These are phyloP conservation scores for Siniperca scherzeri DNA, from an alignment of 2,797 vertebrate genomes.

Conservation along the genomic window DNA sequence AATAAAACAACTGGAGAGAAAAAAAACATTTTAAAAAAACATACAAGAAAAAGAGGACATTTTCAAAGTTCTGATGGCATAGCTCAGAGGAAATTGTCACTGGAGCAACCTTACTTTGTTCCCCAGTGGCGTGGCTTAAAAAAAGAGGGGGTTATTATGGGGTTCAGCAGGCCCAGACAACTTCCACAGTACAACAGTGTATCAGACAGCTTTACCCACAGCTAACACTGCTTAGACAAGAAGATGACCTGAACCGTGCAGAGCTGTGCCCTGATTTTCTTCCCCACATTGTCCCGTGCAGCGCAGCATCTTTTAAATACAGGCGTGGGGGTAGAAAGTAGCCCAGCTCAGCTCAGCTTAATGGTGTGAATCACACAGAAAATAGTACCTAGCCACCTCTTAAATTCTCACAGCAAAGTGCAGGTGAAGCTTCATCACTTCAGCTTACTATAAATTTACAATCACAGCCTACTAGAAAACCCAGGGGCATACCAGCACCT, in stretches of 20 bases:
- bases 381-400: constrained; percentile 73
- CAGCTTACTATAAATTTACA: constrained; percentile 85
- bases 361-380: constrained; percentile 58
- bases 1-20: constrained; percentile 57
- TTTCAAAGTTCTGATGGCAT: constrained; percentile 83
- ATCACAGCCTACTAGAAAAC: constrained; percentile 86
- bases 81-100: constrained; percentile 84
- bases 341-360: constrained; percentile 53
- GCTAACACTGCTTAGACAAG: constrained; percentile 63
- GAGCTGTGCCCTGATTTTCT: constrained; percentile 45
- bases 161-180: constrained; percentile 73
- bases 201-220: constrained; percentile 87
- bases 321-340: neutral
- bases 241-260: constrained; percentile 54
- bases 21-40: constrained; percentile 16
- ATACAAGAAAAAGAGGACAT: constrained; percentile 62
- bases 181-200: constrained; percentile 63
- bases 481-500: constrained; percentile 50
- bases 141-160: constrained; percentile 65
- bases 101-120: constrained; percentile 81
- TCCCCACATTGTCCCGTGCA: constrained; percentile 26
- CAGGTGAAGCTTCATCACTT: constrained; percentile 80
- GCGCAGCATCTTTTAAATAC: constrained; percentile 27
- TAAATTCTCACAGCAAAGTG: constrained; percentile 86
- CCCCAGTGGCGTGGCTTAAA: constrained; percentile 76